Base-by-base conservation (phyloP, 2,888 invertebrate species). In the Cenopis cana region DNA sequence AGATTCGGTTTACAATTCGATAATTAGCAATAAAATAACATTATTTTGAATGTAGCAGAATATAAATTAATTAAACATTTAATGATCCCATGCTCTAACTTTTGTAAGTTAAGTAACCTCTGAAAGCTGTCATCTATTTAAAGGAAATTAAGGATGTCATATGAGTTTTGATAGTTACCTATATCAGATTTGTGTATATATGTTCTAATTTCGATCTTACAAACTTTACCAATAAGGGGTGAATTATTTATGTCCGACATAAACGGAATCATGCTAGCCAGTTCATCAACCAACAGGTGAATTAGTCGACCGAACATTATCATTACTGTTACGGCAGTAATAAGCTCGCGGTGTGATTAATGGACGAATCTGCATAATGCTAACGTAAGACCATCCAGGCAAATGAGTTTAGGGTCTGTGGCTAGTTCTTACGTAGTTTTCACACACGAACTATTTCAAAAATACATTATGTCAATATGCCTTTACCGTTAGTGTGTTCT, bases 261-360 rank as follows among this genome's bases (percentile, higher is more conserved):
- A 20, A 54, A 14, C 24, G 20, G 8, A 14, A 20, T 24, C 20
- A 24, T n/a, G n/a, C 14, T 14, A 14, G 12, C 52, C 6, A 24
- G 12, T 52, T 12, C 52, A 18, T 50, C 50, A 24, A 9, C 24
- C 29, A 29, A n/a, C 3, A 10, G 24, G 54, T 54, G 6, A 54
- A 2, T 55, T 29, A 14, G 29, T n/a, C n/a, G 9, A 29, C 3
- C 54, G 14, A 24, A 8, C 14, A 10, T 29, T 24, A 24, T 9
- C n/a, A 29, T 46, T 46, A 8, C 14, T 12, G 46, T 46, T 46
- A 46, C 46, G 46, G n/a, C 46, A 5, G 46, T 2, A 46, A 46
- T 46, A 46, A 46, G 46, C n/a, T 8, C n/a, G 46, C 18, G 18
- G 4, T 52, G 12, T 54, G 24, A 68, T 68, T 52, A 68, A 60